Conservation (phyloP, 2,797 vertebrate species). For the Oophaga sylvatica region DNA sequence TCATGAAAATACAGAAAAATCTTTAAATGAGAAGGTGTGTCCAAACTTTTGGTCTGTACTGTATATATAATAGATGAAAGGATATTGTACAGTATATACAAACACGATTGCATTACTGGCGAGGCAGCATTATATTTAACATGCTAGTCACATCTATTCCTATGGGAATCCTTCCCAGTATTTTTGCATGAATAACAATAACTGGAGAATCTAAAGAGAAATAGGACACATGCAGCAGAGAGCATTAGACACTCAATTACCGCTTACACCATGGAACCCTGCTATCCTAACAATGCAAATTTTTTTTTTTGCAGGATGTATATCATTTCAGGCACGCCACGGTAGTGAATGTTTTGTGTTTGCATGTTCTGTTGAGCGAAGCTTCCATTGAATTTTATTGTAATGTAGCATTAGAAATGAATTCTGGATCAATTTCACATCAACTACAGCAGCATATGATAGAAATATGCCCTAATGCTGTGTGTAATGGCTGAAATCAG, state of each 20-base stretch:
- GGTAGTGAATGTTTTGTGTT: background rate
- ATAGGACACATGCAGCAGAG: conserved; percentile 32
- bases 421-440: conserved; percentile 9
- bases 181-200: conserved; percentile 57
- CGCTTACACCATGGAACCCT: conserved; percentile 37
- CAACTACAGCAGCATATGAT: background rate
- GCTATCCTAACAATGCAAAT: conserved; percentile 41
- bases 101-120: conserved; percentile 41
- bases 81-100: conserved; percentile 36
- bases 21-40: no score
- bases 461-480: background rate
- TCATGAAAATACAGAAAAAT: no score
- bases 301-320: conserved; percentile 24
- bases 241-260: conserved; percentile 56
- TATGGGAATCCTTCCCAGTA: conserved; percentile 43
- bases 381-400: conserved; percentile 1
- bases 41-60: no score
- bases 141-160: conserved; percentile 54
- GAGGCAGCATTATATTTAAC: conserved; percentile 21
- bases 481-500: background rate
- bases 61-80: no score
- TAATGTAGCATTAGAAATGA: background rate
- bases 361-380: conserved; percentile 1
- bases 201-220: conserved; percentile 39
- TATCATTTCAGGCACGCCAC: conserved; percentile 24